Percentiles rank a stretch among this genome's conserved stretches.
phyloP scores from a whole-genome alignment of 2,797 vertebrate species.

The Sebastes paucispinis region DNA sequence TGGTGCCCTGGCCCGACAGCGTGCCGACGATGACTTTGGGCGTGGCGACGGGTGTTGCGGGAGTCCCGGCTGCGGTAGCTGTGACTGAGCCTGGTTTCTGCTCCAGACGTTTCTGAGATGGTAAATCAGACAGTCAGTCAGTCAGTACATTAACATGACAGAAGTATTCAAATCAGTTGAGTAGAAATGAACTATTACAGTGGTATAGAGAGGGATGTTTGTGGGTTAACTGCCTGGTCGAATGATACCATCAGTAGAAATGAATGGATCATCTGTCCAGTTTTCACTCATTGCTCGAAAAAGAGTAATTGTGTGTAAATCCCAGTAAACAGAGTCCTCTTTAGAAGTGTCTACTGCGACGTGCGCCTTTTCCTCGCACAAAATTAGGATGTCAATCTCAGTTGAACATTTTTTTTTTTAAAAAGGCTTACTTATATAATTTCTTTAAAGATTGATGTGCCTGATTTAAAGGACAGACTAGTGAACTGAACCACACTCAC shows the following conservation, averaged over 20 bases:
- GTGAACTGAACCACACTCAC: constrained; percentile 72
- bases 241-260: not conserved
- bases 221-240: too few relatives aligned
- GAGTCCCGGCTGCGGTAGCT: constrained; percentile 80
- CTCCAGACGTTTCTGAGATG: constrained; percentile 91
- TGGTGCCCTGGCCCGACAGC: constrained; percentile 86
- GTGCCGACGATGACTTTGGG: constrained; percentile 92
- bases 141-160: not conserved
- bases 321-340: not conserved
- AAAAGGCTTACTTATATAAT: not conserved
- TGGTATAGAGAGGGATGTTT: not conserved
- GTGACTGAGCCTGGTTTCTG: constrained; percentile 86
- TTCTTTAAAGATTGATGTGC: not conserved
- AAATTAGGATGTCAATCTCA: not conserved
- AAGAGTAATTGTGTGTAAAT: not conserved
- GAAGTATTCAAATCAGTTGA: not conserved
- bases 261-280: not conserved
- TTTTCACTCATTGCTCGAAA: not conserved
- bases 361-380: not conserved
- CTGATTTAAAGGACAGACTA: not conserved
- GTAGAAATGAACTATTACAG: not conserved
- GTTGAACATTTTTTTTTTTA: too few relatives aligned
- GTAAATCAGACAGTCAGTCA: not conserved
- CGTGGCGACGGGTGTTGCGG: constrained; percentile 79
- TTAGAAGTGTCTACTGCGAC: not conserved